Percentiles rank a stretch among this genome's conserved stretches.
These are phyloP conservation scores for Numida meleagris DNA, from an alignment of 2,113 vertebrate species.

Conservation along the genomic window DNA sequence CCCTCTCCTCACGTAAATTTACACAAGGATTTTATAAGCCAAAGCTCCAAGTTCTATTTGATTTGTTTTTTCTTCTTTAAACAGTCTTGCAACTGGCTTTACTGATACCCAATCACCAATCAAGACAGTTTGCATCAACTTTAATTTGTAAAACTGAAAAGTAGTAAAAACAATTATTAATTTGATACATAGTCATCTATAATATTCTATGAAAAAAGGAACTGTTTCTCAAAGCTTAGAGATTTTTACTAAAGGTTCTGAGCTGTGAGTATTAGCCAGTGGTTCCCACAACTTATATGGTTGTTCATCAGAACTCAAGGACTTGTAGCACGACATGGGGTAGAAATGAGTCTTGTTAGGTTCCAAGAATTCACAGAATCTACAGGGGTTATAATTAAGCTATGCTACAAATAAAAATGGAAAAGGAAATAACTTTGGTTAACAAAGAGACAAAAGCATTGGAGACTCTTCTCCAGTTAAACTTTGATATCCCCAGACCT, in stretches of 20 bases:
- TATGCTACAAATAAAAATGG: neutral
- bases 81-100: neutral
- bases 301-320: neutral
- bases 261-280: neutral
- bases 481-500: neutral
- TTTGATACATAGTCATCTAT: neutral
- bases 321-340: accelerated
- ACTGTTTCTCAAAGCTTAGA: neutral
- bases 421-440: neutral
- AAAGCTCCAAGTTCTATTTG: neutral
- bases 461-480: neutral
- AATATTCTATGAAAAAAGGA: neutral
- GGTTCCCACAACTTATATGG: neutral
- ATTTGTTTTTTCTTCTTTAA: neutral
- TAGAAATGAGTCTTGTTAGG: neutral
- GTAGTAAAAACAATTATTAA: neutral
- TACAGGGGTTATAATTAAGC: neutral
- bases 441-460: neutral
- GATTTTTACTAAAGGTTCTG: neutral
- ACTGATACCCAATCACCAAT: neutral
- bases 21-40: neutral
- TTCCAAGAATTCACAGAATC: neutral
- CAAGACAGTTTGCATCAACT: neutral
- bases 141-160: neutral
- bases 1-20: neutral